Conservation (phyloP, 2,797 vertebrate genomes). For the Crenuchus spilurus region DNA sequence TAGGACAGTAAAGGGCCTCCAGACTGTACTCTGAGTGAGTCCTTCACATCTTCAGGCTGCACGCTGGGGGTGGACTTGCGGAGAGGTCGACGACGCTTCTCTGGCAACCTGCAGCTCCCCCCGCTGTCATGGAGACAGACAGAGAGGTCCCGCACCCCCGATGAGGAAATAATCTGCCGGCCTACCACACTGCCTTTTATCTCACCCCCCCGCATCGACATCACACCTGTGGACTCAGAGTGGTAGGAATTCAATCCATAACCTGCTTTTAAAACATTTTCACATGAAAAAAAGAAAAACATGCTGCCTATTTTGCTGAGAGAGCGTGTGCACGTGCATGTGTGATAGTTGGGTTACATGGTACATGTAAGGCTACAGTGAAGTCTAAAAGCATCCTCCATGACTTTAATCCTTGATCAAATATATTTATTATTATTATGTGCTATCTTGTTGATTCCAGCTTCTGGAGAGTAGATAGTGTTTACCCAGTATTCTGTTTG, state of each 20-base stretch:
- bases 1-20: constrained; percentile 86
- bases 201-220: constrained; percentile 89
- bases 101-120: constrained; percentile 91
- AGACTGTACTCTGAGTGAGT: constrained; percentile 88
- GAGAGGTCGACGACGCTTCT: constrained; percentile 87
- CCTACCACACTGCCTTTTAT: constrained; percentile 89
- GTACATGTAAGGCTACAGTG: too few species aligned
- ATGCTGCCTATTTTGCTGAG: too few species aligned
- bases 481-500: too few species aligned
- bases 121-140: constrained; percentile 90
- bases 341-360: too few species aligned
- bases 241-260: constrained; percentile 77
- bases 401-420: too few species aligned
- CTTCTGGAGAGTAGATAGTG: too few species aligned
- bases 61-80: constrained; percentile 90
- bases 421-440: too few species aligned
- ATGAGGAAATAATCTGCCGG: constrained; percentile 83
- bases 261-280: not conserved
- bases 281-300: not conserved
- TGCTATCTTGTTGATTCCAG: too few species aligned
- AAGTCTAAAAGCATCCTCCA: too few species aligned
- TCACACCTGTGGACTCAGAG: constrained; percentile 90
- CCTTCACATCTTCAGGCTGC: constrained; percentile 86
- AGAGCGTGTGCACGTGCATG: not conserved
- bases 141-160: constrained; percentile 85